phyloP scores from a whole-genome alignment of 2,113 vertebrate genomes.

The Spilogale gracilis region DNA sequence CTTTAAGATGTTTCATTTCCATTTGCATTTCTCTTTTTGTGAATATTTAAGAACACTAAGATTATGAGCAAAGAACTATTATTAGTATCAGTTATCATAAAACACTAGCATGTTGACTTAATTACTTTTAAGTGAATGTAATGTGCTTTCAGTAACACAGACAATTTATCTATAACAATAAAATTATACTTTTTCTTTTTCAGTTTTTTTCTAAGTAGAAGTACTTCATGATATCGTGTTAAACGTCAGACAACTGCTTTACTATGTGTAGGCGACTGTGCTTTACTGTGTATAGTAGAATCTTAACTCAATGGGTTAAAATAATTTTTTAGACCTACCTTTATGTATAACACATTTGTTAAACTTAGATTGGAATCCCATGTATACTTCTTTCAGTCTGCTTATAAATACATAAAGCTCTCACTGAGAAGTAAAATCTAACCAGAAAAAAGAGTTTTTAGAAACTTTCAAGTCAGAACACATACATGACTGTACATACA shows the following conservation, averaged over 20 bases:
- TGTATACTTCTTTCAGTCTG: constrained; percentile 7
- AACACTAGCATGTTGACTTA: not conserved
- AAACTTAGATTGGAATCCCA: constrained; percentile 55
- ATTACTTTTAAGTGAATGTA: constrained; percentile 39
- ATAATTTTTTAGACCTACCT: constrained; percentile 47
- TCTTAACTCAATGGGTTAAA: constrained; percentile 57
- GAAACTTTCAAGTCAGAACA: constrained; percentile 44
- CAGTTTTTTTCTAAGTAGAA: constrained; percentile 58
- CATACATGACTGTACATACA: not conserved
- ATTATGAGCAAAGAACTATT: not conserved
- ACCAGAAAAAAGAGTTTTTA: not conserved
- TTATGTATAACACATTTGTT: constrained; percentile 38
- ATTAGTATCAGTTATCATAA: not conserved
- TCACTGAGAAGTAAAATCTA: constrained; percentile 59
- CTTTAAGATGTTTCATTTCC: not conserved
- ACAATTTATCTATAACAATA: constrained; percentile 21
- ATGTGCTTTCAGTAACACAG: not conserved
- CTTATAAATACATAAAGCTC: not conserved
- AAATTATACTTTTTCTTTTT: constrained; percentile 37
- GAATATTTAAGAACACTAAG: constrained; percentile 51
- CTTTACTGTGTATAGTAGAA: not conserved
- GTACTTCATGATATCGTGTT: constrained; percentile 26
- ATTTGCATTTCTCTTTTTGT: constrained; percentile 14
- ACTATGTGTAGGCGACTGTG: not conserved
- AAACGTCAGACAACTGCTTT: constrained; percentile 46